phyloP scores from a whole-genome alignment of 2,797 vertebrate genomes.

The Squalus acanthias region DNA sequence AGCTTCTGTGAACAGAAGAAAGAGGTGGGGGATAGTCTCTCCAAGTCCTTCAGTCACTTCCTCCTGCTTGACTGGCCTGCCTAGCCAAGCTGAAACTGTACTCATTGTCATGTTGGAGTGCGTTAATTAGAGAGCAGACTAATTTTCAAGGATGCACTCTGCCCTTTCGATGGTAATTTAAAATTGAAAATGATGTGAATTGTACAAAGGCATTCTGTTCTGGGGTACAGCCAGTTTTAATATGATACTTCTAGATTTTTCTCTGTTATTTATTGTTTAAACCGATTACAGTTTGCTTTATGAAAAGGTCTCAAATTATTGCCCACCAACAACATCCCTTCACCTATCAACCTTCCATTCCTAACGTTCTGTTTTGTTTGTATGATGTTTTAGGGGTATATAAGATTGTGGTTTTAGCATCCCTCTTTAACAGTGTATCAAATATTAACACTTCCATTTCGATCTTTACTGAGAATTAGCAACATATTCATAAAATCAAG shows the following conservation, averaged over 20 bases:
- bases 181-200: slow-evolving; percentile 95
- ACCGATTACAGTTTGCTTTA: slow-evolving; percentile 52
- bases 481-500: background rate
- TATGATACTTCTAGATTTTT: slow-evolving; percentile 49
- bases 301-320: slow-evolving; percentile 59
- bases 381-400: background rate
- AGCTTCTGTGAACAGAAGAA: slow-evolving; percentile 59
- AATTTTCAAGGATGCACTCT: slow-evolving; percentile 94
- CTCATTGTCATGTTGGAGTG: slow-evolving; percentile 85
- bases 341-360: slow-evolving; percentile 42
- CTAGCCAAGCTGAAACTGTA: slow-evolving; percentile 84
- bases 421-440: slow-evolving; percentile 16
- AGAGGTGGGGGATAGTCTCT: slow-evolving; percentile 59
- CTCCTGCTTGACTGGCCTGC: slow-evolving; percentile 82
- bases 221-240: slow-evolving; percentile 78
- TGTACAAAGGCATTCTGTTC: slow-evolving; percentile 84
- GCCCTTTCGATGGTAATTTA: slow-evolving; percentile 95
- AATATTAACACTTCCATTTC: background rate
- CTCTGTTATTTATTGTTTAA: slow-evolving; percentile 59
- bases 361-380: background rate
- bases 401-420: background rate
- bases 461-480: background rate
- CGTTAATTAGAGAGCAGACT: slow-evolving; percentile 93
- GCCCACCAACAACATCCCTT: slow-evolving; percentile 49
- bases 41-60: slow-evolving; percentile 74